Evolutionary conservation across 1,140 invertebrate species (phyloP).

Genomic region (Mercenaria mercenaria): DNA sequence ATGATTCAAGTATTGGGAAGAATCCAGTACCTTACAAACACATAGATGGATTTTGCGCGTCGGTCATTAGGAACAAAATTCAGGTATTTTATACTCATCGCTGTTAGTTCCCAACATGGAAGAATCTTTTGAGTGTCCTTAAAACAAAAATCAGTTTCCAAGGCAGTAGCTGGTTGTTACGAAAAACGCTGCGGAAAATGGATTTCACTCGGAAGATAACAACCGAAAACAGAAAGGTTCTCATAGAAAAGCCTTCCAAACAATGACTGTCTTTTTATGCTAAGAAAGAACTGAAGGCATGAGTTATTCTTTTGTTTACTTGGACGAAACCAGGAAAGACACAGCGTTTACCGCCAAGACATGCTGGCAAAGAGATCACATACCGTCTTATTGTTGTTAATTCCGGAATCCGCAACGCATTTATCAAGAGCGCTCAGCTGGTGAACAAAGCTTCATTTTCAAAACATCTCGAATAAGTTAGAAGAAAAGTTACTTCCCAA

Average conservation of each 20-base stretch:
- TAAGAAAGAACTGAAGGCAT: not conserved
- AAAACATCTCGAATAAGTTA: not conserved
- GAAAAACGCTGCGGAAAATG: not conserved
- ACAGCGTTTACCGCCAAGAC: not conserved
- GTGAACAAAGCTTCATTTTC: not conserved
- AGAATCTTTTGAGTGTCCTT: not conserved
- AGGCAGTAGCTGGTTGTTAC: not conserved
- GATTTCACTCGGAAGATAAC: conserved; percentile 6
- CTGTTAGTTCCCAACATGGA: not conserved
- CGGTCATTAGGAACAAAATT: not conserved
- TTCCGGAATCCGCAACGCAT: not conserved
- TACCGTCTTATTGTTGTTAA: conserved; percentile 19
- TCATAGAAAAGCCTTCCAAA: not conserved
- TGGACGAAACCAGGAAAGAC: conserved; percentile 1
- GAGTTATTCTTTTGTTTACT: not conserved
- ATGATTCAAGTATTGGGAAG: no score
- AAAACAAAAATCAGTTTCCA: not conserved
- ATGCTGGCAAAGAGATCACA: not conserved
- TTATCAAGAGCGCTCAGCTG: not conserved
- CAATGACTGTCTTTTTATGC: not conserved
- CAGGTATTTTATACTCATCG: not conserved
- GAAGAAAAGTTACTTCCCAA: not conserved
- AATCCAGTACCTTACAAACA: not conserved
- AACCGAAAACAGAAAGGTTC: not conserved
- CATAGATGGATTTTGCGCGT: not conserved